phyloP scores from a whole-genome alignment of 2,888 invertebrate species.

The Cylloceria caligata region DNA sequence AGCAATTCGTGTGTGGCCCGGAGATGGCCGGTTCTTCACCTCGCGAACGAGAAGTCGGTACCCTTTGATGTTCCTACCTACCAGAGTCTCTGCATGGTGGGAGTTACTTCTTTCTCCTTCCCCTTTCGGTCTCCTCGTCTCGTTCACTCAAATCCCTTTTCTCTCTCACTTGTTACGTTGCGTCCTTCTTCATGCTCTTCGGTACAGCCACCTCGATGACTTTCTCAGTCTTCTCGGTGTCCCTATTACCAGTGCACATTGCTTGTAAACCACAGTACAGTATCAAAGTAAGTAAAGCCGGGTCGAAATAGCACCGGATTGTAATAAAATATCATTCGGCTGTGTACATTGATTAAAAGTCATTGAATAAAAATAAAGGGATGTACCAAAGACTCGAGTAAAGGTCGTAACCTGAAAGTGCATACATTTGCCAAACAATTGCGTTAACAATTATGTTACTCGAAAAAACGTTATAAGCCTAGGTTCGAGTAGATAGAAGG shows the following conservation, averaged over 20 bases:
- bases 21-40: constrained; percentile 85
- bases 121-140: constrained; percentile 40
- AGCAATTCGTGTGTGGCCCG: constrained; percentile 85
- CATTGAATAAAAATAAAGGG: too few relatives aligned
- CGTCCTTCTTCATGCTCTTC: constrained; percentile 47
- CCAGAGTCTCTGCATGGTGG: constrained; percentile 76
- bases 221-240: constrained; percentile 50
- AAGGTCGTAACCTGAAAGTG: too few relatives aligned
- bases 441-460: too few relatives aligned
- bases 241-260: constrained; percentile 55
- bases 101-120: constrained; percentile 73
- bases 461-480: too few relatives aligned
- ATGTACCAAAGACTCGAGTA: too few relatives aligned
- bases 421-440: too few relatives aligned
- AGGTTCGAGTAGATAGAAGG: too few relatives aligned
- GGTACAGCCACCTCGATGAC: constrained; percentile 60
- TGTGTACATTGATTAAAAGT: too few relatives aligned
- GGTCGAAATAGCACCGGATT: background rate
- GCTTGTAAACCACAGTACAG: constrained; percentile 32
- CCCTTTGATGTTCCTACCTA: constrained; percentile 83
- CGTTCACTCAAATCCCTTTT: constrained; percentile 53
- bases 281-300: background rate
- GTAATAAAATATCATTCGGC: too few relatives aligned
- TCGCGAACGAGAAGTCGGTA: constrained; percentile 84
- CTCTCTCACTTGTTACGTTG: constrained; percentile 10